Base-by-base conservation (phyloP, 2,888 invertebrate genomes). In the Hypolimnas misippus region DNA sequence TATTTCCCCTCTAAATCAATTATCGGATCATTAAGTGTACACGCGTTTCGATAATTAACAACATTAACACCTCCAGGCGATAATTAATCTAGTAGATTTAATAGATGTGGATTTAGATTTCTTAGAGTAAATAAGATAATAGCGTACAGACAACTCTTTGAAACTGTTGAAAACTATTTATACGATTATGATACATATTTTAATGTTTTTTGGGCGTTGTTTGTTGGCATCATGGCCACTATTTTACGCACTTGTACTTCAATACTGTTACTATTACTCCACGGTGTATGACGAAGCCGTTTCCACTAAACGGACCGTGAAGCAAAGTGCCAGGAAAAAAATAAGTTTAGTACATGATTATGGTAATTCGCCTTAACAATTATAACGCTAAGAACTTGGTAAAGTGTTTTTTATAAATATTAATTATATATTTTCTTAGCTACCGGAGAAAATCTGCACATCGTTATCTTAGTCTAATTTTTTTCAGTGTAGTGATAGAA, bases 271-370 rank as follows among this genome's bases (percentile, higher is more conserved):
- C 42, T n/a, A n/a, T n/a, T n/a, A n/a, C 77, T 72, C 79, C 82
- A 84, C 81, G 79, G 82, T 77, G 69, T 70, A 76, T 67, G 68
- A 71, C 74, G 76, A 76, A 74, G 76, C 83, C 80, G 82, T 80
- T 78, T 65, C 55, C 63, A 63, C 67, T 61, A 76, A 76, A 70
- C 78, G 70, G 74, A 65, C 76, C 77, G 69, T 82, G 73, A 64
- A 70, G 62, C 38, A 44, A 59, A 25, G 50, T 51, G 46, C 53
- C 31, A 53, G 40, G 57, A 44, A 53, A 59, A 59, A 59, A 33
- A 59, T 42, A 46, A 7, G 14, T 59, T 59, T 44, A 42, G 16
- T 53, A 44, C n/a, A 33, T 4, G 19, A 53, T 53, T 59, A 53
- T n/a, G 14, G 33, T 59, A 44, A 59, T 59, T 51, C 40, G 14